Evolutionary conservation across 1,140 invertebrate species (phyloP).

Genomic region (Penaeus vannamei): DNA sequence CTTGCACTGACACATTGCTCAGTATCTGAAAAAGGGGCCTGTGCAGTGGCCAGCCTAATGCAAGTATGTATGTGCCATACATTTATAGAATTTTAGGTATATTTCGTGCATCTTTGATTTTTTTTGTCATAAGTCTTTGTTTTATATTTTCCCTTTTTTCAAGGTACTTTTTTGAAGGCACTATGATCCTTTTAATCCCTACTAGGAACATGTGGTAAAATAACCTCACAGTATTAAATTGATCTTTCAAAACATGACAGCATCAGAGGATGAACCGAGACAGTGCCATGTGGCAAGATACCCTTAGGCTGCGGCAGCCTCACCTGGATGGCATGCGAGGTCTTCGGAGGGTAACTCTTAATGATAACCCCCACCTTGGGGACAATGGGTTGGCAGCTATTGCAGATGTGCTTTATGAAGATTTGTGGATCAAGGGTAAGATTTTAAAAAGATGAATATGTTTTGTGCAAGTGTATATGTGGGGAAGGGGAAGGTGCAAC

Average conservation of each 20-base stretch:
- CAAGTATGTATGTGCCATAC: conserved; percentile 23
- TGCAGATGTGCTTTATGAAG: conserved; percentile 35
- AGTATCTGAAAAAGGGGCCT: conserved; percentile 33
- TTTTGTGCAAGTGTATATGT: no score
- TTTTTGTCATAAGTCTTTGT: not conserved
- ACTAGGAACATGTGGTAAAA: no score
- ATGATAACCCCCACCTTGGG: conserved; percentile 39
- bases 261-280: conserved; percentile 54
- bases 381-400: conserved; percentile 28
- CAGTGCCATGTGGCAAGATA: conserved; percentile 58
- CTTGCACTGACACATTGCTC: conserved; percentile 36
- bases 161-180: not conserved
- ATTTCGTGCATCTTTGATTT: no score
- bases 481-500: no score
- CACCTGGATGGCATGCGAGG: conserved; percentile 54
- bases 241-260: not conserved
- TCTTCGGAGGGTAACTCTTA: conserved; percentile 44
- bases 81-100: not conserved
- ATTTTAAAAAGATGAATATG: not conserved
- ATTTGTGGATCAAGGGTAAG: conserved; percentile 57
- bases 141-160: no score
- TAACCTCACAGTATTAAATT: no score
- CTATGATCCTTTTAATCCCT: no score
- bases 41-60: conserved; percentile 26
- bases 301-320: conserved; percentile 40